Evolutionary conservation across 2,113 vertebrate genomes (phyloP).

Genomic region (Brachionichthys hirsutus): DNA sequence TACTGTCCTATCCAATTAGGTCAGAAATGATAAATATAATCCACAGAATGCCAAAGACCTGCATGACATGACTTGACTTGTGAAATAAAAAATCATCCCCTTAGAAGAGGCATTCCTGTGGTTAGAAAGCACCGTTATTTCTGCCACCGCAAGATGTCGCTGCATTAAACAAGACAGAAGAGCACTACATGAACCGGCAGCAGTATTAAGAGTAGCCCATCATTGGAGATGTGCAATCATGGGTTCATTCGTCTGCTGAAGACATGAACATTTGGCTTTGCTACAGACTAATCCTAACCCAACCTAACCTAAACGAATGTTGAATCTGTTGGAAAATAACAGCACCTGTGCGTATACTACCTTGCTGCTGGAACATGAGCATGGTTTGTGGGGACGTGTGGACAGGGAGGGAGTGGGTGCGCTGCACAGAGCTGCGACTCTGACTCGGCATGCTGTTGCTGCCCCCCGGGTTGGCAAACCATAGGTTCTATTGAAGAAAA

Average conservation of each 20-base stretch:
- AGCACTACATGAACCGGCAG: background rate
- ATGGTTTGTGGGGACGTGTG: conserved; percentile 93
- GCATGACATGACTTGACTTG: background rate
- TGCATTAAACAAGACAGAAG: background rate
- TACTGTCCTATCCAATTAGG: no score
- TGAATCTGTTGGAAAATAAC: conserved; percentile 17
- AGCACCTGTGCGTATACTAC: conserved; percentile 59
- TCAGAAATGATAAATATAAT: no score
- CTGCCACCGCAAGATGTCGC: background rate
- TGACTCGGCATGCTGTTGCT: conserved; percentile 96
- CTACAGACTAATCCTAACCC: no score
- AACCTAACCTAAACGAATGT: no score
- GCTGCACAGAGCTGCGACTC: conserved; percentile 93
- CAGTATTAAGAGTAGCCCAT: background rate
- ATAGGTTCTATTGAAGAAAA: conserved; percentile 80
- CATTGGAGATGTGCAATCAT: background rate
- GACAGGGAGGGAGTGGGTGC: conserved; percentile 93
- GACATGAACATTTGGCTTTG: no score
- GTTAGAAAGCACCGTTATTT: background rate
- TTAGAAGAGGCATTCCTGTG: background rate
- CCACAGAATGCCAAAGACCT: background rate
- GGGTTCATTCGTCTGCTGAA: no score
- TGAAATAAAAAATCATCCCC: background rate
- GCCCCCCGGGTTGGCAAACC: conserved; percentile 93
- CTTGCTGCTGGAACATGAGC: conserved; percentile 92